Evolutionary conservation across 2,888 invertebrate species (phyloP).

Genomic region (Phengaris alcon): DNA sequence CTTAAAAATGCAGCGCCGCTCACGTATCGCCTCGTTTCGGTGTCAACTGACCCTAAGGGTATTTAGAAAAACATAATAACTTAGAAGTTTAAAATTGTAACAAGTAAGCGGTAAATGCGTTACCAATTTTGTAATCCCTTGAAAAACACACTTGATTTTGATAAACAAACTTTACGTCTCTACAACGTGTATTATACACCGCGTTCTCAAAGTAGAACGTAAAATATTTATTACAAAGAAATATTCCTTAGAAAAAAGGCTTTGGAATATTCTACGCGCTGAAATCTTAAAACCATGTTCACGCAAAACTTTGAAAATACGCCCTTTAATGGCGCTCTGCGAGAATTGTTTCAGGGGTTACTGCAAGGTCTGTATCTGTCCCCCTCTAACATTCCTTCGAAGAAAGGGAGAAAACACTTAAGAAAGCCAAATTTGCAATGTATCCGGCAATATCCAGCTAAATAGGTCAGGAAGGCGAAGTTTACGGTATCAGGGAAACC

Average conservation of each 20-base stretch:
- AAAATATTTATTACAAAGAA: neutral
- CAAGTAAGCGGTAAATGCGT: too few relatives aligned
- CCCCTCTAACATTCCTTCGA: constrained; percentile 45
- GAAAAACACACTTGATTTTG: too few relatives aligned
- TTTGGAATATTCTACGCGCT: constrained; percentile 14
- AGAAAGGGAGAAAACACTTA: constrained; percentile 55
- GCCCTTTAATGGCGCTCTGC: constrained; percentile 24
- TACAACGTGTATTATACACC: too few relatives aligned
- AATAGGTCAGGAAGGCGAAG: constrained; percentile 79
- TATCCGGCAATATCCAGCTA: constrained; percentile 66
- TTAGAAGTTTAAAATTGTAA: too few relatives aligned
- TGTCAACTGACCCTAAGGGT: too few relatives aligned
- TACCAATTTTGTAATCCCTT: too few relatives aligned
- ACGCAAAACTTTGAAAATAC: constrained; percentile 21
- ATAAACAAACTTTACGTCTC: too few relatives aligned
- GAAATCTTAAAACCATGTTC: constrained; percentile 23
- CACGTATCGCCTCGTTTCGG: too few relatives aligned
- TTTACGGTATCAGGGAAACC: constrained; percentile 71
- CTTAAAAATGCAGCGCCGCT: too few relatives aligned
- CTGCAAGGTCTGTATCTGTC: constrained; percentile 45
- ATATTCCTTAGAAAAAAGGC: neutral
- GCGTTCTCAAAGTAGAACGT: neutral
- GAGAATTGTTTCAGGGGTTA: constrained; percentile 33
- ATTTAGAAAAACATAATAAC: too few relatives aligned
- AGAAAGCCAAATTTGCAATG: constrained; percentile 60